Evolutionary conservation across 2,888 invertebrate species (phyloP).

Genomic region (Sepiola atlantica): DNA sequence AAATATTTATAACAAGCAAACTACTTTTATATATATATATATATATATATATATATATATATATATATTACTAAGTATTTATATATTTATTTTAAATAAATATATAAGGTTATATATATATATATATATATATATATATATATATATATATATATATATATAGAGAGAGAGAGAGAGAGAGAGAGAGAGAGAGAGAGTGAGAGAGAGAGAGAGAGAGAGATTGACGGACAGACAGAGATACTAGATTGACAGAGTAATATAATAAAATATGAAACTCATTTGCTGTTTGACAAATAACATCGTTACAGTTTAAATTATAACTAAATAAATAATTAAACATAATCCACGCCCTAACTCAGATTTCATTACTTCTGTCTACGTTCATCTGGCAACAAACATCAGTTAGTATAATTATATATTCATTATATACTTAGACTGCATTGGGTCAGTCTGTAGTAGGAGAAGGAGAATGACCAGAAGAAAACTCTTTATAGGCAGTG

Average conservation of each 20-base stretch:
- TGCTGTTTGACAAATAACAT: too few species aligned
- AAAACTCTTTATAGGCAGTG: neutral
- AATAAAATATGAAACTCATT: too few species aligned
- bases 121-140: too few species aligned
- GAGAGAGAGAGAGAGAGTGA: neutral
- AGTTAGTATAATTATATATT: neutral
- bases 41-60: too few species aligned
- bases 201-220: too few species aligned
- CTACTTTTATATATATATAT: neutral
- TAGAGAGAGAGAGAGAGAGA: too few species aligned
- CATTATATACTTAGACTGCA: neutral
- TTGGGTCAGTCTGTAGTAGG: neutral
- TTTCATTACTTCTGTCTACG: neutral
- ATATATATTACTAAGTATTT: too few species aligned
- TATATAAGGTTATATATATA: too few species aligned
- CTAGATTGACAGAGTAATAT: neutral
- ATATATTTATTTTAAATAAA: too few species aligned
- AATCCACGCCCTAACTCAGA: neutral
- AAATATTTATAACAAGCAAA: too few species aligned
- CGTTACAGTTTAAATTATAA: neutral
- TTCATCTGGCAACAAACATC: neutral
- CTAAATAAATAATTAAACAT: neutral
- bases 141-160: too few species aligned
- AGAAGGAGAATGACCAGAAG: conserved; percentile 32
- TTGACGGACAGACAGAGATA: neutral